Conservation (phyloP, 2,113 vertebrate species). For the Myotis lucifugus region DNA sequence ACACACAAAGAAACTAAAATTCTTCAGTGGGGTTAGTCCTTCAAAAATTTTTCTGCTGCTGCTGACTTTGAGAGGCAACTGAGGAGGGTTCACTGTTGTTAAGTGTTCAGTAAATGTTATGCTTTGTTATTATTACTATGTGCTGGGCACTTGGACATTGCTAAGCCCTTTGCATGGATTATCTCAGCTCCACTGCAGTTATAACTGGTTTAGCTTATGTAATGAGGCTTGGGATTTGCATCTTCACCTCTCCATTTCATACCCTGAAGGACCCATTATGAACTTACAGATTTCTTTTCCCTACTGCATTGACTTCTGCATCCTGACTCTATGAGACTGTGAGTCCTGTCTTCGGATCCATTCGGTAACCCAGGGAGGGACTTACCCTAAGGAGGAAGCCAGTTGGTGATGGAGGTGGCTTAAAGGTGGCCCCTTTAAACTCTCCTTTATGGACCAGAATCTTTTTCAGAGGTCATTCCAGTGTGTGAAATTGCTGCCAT, state of each 20-base stretch:
- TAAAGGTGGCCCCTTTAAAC: background rate
- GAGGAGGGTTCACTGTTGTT: background rate
- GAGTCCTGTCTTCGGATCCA: background rate
- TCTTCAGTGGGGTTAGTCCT: background rate
- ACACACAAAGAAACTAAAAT: background rate
- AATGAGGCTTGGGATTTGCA: background rate
- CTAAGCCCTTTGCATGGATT: background rate
- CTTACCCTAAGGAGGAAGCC: background rate
- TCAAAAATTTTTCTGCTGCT: background rate
- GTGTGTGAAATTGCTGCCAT: background rate
- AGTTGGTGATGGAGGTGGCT: background rate
- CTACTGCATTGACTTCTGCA: background rate
- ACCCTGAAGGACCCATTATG: background rate
- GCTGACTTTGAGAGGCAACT: background rate
- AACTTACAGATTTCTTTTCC: background rate
- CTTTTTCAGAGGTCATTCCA: background rate
- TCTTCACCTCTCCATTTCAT: background rate
- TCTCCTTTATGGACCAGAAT: background rate
- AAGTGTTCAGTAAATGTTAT: background rate
- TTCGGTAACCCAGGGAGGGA: background rate
- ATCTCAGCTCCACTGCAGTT: background rate
- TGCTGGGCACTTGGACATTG: background rate
- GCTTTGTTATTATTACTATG: background rate
- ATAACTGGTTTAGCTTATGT: background rate
- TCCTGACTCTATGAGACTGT: background rate